A percentile compares a stretch with the other conserved stretches of the same genome.
These are phyloP conservation scores for Loxodonta africana DNA, from an alignment of 2,113 vertebrate genomes.

Conservation along the genomic window DNA sequence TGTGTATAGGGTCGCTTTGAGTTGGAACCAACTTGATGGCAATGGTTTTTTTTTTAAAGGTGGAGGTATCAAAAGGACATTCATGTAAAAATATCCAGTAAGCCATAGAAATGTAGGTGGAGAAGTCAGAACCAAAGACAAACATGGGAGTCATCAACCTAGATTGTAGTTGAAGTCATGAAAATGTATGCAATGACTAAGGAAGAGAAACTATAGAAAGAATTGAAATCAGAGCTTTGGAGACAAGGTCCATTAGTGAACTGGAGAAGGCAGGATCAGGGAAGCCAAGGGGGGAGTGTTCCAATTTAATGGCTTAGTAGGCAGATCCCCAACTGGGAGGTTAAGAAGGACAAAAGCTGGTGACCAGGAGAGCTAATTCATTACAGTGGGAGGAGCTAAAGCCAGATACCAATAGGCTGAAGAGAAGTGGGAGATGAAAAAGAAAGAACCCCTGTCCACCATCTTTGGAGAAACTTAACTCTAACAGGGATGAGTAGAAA, in stretches of 20 bases:
- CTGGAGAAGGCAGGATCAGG: neutral
- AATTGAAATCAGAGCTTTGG: neutral
- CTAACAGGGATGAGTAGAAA: neutral
- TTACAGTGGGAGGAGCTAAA: neutral
- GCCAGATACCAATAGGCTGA: neutral
- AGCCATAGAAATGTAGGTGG: neutral
- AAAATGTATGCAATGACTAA: neutral
- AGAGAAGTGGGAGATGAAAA: neutral
- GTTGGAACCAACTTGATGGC: no score
- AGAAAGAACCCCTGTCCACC: neutral
- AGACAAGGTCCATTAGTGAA: neutral
- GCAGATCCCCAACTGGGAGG: neutral
- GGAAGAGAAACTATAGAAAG: neutral
- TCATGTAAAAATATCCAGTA: constrained; percentile 13
- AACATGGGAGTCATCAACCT: neutral
- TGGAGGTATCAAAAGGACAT: neutral
- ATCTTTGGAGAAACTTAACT: constrained; percentile 18
- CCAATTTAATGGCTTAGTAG: neutral
- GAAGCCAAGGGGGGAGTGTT: neutral
- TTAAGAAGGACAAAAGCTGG: neutral
- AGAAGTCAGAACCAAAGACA: constrained; percentile 46
- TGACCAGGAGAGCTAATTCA: neutral
- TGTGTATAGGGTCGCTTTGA: no score
- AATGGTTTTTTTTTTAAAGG: neutral
- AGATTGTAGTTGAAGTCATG: neutral